Evolutionary conservation across 2,113 vertebrate species (phyloP).

Genomic region (Acanthochromis polyacanthus): DNA sequence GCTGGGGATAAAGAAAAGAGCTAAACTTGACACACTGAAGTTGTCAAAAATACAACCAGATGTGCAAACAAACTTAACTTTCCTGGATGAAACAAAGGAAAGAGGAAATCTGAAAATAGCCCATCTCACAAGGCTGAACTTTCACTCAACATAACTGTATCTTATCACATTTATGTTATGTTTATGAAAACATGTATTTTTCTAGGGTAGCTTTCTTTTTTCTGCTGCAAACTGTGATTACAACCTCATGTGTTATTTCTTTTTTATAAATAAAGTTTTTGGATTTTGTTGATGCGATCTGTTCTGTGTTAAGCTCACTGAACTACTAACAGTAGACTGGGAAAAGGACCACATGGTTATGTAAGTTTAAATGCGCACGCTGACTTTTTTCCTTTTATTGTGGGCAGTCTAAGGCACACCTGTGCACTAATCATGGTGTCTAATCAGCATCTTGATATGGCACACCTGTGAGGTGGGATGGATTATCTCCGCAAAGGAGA

Average conservation of each 20-base stretch:
- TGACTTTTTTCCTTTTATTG: too few relatives aligned
- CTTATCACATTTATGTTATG: constrained; percentile 22
- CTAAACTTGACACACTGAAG: not conserved
- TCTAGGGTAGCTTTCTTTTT: constrained; percentile 19
- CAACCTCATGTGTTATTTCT: not conserved
- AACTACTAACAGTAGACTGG: too few relatives aligned
- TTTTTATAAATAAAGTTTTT: constrained; percentile 57
- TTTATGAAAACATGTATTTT: constrained; percentile 6
- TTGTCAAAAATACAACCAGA: not conserved
- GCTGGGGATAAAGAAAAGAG: not conserved
- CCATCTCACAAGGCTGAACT: constrained; percentile 5
- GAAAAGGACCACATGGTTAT: too few relatives aligned
- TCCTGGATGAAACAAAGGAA: constrained; percentile 17
- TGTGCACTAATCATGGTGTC: too few relatives aligned
- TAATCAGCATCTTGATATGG: too few relatives aligned
- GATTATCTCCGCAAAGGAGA: too few relatives aligned
- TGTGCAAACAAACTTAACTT: not conserved
- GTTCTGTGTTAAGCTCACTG: too few relatives aligned
- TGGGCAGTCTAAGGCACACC: too few relatives aligned
- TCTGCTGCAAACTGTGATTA: constrained; percentile 19
- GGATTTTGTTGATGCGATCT: constrained; percentile 2
- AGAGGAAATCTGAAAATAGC: constrained; percentile 3
- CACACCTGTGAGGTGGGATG: too few relatives aligned
- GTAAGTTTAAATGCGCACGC: too few relatives aligned
- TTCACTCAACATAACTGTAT: constrained; percentile 25